Evolutionary conservation across 1,140 invertebrate species (phyloP).

Genomic region (Drosophila sechellia): DNA sequence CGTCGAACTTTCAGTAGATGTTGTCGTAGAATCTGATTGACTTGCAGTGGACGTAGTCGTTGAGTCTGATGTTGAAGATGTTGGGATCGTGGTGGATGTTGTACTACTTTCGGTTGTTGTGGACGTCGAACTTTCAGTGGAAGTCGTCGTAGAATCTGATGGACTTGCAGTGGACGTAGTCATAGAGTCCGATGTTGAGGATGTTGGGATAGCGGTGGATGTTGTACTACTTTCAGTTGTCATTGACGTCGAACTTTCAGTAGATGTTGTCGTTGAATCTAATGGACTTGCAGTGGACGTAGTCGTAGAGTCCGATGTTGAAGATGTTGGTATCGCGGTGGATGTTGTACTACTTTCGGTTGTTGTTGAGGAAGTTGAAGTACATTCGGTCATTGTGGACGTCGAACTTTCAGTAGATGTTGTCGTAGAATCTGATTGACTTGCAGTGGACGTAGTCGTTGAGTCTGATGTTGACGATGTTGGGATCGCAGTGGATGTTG

Average conservation of each 20-base stretch:
- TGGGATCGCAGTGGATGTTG: not conserved
- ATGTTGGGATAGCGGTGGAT: not conserved
- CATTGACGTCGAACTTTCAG: not conserved
- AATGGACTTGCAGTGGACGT: too few relatives aligned
- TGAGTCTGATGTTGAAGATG: not conserved
- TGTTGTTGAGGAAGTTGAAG: too few relatives aligned
- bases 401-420: not conserved
- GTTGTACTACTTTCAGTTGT: not conserved
- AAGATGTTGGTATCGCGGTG: not conserved
- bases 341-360: not conserved
- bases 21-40: not conserved
- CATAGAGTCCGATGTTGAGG: not conserved
- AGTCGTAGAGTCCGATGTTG: too few relatives aligned
- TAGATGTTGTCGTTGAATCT: not conserved
- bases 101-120: not conserved
- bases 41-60: not conserved
- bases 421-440: not conserved
- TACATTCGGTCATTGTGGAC: too few relatives aligned
- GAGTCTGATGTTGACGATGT: not conserved
- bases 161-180: not conserved
- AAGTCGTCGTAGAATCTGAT: not conserved
- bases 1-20: not conserved
- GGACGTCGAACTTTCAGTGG: too few relatives aligned
- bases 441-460: not conserved
- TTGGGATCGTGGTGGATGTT: not conserved